Conservation (phyloP, 2,797 vertebrate genomes). For the Serranus cabrilla region DNA sequence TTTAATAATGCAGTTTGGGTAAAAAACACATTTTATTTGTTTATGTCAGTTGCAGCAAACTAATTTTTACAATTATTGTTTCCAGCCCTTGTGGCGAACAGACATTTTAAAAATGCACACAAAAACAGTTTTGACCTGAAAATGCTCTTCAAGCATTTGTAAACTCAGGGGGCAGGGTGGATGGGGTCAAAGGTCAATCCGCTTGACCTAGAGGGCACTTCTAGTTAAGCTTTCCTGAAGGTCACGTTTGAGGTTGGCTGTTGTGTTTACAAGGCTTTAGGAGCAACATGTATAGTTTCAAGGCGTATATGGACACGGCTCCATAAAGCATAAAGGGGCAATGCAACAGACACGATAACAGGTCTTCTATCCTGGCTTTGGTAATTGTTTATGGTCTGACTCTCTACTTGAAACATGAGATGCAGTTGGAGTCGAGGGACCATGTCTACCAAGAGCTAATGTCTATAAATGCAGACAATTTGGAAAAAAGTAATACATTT, state of each 20-base stretch:
- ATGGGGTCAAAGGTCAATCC: constrained; percentile 22
- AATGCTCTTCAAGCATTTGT: not conserved
- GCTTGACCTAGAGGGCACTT: not conserved
- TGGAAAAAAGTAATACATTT: no score
- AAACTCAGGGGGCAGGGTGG: not conserved
- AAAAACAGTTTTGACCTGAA: not conserved
- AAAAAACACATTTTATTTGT: not conserved
- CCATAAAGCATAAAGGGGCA: not conserved
- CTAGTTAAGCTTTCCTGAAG: not conserved
- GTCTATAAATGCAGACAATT: no score
- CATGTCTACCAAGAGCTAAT: no score
- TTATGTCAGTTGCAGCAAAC: not conserved
- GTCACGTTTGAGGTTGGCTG: not conserved
- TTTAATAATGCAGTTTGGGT: not conserved
- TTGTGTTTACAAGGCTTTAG: not conserved
- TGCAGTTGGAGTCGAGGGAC: no score
- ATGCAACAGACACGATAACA: no score
- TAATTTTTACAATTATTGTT: not conserved
- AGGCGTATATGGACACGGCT: not conserved
- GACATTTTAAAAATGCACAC: no score
- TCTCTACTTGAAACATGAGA: no score
- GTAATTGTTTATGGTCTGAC: no score
- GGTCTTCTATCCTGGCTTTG: no score
- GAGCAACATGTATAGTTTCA: not conserved
- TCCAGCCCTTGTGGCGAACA: not conserved